Percentiles rank a stretch among this genome's conserved stretches.
Evolutionary conservation across 2,797 vertebrate genomes (phyloP).

Genomic region (Orientallactaga sibirica): DNA sequence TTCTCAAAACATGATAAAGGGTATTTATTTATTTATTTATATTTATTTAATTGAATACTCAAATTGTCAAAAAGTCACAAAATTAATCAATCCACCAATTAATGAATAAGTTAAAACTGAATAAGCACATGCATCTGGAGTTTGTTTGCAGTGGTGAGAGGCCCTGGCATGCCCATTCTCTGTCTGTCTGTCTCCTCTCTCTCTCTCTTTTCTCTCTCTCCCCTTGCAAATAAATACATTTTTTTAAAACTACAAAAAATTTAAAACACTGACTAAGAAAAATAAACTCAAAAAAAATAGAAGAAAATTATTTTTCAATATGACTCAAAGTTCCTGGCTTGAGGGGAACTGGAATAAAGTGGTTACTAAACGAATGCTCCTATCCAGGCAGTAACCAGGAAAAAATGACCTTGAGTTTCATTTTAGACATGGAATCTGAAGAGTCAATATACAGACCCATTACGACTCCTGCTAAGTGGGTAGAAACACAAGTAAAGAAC

Average conservation of each 20-base stretch:
- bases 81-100: neutral
- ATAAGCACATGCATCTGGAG: neutral
- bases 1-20: neutral
- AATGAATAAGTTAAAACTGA: constrained; percentile 5
- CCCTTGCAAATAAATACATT: too few species aligned
- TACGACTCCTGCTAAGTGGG: neutral
- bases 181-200: too few species aligned
- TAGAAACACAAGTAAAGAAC: neutral
- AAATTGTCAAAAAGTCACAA: constrained; percentile 4
- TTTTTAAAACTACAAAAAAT: too few species aligned
- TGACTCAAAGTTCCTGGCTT: neutral
- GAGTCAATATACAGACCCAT: neutral
- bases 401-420: neutral
- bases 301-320: neutral
- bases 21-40: neutral
- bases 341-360: neutral
- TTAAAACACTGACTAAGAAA: neutral
- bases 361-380: neutral
- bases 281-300: neutral
- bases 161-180: too few species aligned
- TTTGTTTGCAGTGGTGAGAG: too few species aligned
- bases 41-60: neutral
- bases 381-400: neutral
- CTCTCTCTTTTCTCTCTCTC: too few species aligned
- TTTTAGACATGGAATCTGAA: constrained; percentile 40